Evolutionary conservation across 1,140 invertebrate genomes (phyloP).

Genomic region (Drosophila lowei): DNA sequence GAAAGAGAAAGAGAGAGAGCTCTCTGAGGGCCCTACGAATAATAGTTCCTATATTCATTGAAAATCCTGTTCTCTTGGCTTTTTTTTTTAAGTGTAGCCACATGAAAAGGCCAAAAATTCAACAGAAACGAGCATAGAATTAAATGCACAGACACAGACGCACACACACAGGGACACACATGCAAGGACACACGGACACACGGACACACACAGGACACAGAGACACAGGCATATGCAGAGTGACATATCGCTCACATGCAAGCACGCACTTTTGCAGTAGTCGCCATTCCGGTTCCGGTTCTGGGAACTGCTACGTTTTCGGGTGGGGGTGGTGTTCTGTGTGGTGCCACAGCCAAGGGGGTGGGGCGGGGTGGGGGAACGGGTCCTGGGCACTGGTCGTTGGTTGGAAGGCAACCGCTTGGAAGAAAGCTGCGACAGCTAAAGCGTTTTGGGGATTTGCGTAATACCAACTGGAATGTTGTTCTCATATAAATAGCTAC

Average conservation of each 20-base stretch:
- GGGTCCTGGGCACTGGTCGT: conserved; percentile 19
- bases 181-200: not conserved
- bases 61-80: not conserved
- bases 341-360: not conserved
- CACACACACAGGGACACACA: conserved; percentile 1
- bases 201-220: conserved; percentile 3
- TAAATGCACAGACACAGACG: conserved; percentile 37
- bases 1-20: too few species aligned
- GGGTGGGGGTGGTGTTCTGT: not conserved
- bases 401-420: conserved; percentile 73
- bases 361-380: conserved; percentile 5
- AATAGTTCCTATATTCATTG: not conserved
- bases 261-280: conserved; percentile 76
- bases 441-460: conserved; percentile 77
- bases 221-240: conserved; percentile 29
- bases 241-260: conserved; percentile 66
- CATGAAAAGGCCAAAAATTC: conserved; percentile 37
- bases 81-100: conserved; percentile 33
- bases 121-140: conserved; percentile 41
- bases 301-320: not conserved
- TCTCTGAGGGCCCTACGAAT: too few species aligned
- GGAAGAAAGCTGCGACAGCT: conserved; percentile 79
- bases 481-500: conserved; percentile 77
- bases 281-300: conserved; percentile 34
- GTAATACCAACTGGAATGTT: conserved; percentile 79